Evolutionary conservation across 2,888 invertebrate species (phyloP).

Genomic region (Vanessa cardui): DNA sequence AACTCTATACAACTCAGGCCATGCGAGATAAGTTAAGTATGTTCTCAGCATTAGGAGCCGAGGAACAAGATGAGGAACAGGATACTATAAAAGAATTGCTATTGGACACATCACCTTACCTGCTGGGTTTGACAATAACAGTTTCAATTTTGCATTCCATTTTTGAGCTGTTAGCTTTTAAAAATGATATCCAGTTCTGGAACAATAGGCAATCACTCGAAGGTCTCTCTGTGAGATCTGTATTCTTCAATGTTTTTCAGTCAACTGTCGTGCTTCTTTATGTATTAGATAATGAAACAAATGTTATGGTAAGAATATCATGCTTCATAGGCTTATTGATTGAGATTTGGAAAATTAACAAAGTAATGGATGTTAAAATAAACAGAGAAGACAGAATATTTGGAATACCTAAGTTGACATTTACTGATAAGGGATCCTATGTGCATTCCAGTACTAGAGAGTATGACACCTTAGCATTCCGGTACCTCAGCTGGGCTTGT

Average conservation of each 20-base stretch:
- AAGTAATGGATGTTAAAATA: slow-evolving; percentile 91
- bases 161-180: slow-evolving; percentile 99
- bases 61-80: slow-evolving; percentile 93
- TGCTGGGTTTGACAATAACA: slow-evolving; percentile 94
- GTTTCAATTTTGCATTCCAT: slow-evolving; percentile 98
- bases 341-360: slow-evolving; percentile 99
- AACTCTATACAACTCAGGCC: slow-evolving; percentile 97
- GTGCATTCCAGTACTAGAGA: slow-evolving; percentile 95
- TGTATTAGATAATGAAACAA: slow-evolving; percentile 99
- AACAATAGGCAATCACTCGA: slow-evolving; percentile 98
- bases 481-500: slow-evolving; percentile 97
- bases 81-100: slow-evolving; percentile 96
- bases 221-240: slow-evolving; percentile 98
- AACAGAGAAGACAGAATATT: slow-evolving; percentile 88
- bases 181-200: slow-evolving; percentile 99
- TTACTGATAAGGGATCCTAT: slow-evolving; percentile 98
- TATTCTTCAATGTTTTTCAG: slow-evolving; percentile 99
- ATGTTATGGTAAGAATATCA: slow-evolving; percentile 96
- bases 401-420: slow-evolving; percentile 90
- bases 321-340: slow-evolving; percentile 97
- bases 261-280: slow-evolving; percentile 97
- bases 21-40: slow-evolving; percentile 94
- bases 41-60: slow-evolving; percentile 84
- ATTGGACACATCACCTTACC: slow-evolving; percentile 97
- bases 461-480: slow-evolving; percentile 97